These are phyloP conservation scores for Anastatus disparis DNA, from an alignment of 1,140 invertebrate genomes.

Conservation along the genomic window DNA sequence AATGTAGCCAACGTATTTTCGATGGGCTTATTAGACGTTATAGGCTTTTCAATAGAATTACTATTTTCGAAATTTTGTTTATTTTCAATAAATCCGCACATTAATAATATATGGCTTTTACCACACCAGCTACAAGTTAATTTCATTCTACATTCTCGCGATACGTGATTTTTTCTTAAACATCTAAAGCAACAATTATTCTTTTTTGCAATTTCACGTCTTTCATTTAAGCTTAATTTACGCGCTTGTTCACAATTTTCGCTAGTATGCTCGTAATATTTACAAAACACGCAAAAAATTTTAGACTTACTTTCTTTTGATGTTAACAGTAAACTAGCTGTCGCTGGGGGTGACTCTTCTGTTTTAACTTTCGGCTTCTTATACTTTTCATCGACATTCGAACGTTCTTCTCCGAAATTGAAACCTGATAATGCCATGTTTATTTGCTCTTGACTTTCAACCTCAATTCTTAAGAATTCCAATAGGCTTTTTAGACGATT, in stretches of 20 bases:
- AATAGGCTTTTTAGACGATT: constrained; percentile 29
- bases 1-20: too few species aligned
- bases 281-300: too few species aligned
- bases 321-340: background rate
- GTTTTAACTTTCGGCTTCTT: too few species aligned
- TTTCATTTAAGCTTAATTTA: constrained; percentile 26
- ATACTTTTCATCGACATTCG: background rate
- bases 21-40: too few species aligned
- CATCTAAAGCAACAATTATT: constrained; percentile 39
- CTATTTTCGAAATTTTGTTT: too few species aligned
- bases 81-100: background rate
- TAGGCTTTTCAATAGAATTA: too few species aligned
- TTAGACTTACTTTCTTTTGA: too few species aligned
- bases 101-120: too few species aligned
- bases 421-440: constrained; percentile 38
- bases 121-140: too few species aligned
- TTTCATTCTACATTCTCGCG: constrained; percentile 26
- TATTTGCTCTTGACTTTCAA: constrained; percentile 47
- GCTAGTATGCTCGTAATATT: constrained; percentile 19
- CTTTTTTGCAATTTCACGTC: constrained; percentile 27
- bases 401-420: background rate
- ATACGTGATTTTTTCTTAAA: constrained; percentile 29
- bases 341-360: too few species aligned
- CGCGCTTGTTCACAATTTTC: constrained; percentile 32
- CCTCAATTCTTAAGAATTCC: constrained; percentile 45